A percentile compares a stretch with the other conserved stretches of the same genome.
Evolutionary conservation across 2,797 vertebrate genomes (phyloP).

Genomic region (Lagodon rhomboides): DNA sequence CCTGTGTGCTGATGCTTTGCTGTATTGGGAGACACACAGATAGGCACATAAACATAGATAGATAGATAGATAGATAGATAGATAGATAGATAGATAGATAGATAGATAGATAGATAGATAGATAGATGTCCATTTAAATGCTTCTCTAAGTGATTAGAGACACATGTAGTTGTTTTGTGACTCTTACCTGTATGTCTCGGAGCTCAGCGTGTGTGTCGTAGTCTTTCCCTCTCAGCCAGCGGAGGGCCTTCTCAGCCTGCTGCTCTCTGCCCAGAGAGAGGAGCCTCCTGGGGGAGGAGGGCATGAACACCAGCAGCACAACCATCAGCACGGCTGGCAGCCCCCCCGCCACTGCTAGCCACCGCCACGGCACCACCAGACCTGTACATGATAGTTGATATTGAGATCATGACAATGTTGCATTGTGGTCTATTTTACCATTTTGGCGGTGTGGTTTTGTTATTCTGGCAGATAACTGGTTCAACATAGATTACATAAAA

Average conservation of each 20-base stretch:
- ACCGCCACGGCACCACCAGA: slow-evolving; percentile 91
- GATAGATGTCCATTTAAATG: too few species aligned
- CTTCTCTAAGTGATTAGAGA: background rate
- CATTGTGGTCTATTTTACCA: background rate
- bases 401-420: background rate
- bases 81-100: too few species aligned
- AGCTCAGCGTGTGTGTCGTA: slow-evolving; percentile 85
- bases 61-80: too few species aligned
- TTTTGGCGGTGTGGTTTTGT: too few species aligned
- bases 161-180: background rate
- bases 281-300: slow-evolving; percentile 93
- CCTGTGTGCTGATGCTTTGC: slow-evolving; percentile 77
- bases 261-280: slow-evolving; percentile 86
- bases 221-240: slow-evolving; percentile 89
- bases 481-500: too few species aligned
- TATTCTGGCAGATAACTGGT: too few species aligned
- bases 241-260: slow-evolving; percentile 85
- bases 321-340: slow-evolving; percentile 89
- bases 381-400: slow-evolving; percentile 76
- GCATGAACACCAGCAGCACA: slow-evolving; percentile 91
- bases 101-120: too few species aligned
- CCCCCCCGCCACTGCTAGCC: slow-evolving; percentile 91
- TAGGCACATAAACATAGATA: background rate
- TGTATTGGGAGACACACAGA: slow-evolving; percentile 49
- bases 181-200: slow-evolving; percentile 84